Base-by-base conservation (phyloP, 2,113 vertebrate genomes). In the Sinocyclocheilus maitianheensis region DNA sequence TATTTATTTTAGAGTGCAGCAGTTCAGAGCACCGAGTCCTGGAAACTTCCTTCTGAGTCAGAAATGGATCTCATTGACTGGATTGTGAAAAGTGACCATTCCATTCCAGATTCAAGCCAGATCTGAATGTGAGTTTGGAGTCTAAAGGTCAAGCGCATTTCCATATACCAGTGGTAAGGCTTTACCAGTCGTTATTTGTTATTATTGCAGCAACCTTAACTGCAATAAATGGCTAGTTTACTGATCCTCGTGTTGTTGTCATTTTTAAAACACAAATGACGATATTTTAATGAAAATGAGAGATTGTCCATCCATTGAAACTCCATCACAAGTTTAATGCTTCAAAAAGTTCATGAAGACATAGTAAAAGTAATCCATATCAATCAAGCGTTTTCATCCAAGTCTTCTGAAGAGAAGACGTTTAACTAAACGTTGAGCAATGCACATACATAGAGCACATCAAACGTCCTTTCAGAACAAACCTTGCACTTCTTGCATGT, bases 1-100 rank as follows among this genome's bases (percentile, higher is more conserved):
- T 69, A 71, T 83, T 69, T 83, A 37, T 55, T 34, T 16, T 71
- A 18, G 46, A 83, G 65, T 83, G 62, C 43, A 71, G 65, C 16
- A 71, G 63, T 81, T 81, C 60, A 81, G 53, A 51, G 81, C 3
- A 65, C 60, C 9, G 65, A 14, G 24, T 71, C 18, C 26, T 82
- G 63, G 46, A 51, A 48, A 69, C 58, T 46, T 65, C 37, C 78
- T 62, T 65, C 34, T 48, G 5, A 53, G 13, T 77, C 48, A 53
- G 46, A 51, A 43, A 74, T 11, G 37, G 37, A n/a, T n/a, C 37
- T 74, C 37, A 74, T 74, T 43, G 46, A 77, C n/a, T 77, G n/a
- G 46, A 77, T 48, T 46, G 74, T 51, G 46, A 76, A 76, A 51
- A 77, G 74, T 51, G n/a, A 0, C 74, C n/a, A 0, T 46, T 46